phyloP scores from a whole-genome alignment of 2,888 invertebrate genomes.

The Harpagoxenus sublaevis region DNA sequence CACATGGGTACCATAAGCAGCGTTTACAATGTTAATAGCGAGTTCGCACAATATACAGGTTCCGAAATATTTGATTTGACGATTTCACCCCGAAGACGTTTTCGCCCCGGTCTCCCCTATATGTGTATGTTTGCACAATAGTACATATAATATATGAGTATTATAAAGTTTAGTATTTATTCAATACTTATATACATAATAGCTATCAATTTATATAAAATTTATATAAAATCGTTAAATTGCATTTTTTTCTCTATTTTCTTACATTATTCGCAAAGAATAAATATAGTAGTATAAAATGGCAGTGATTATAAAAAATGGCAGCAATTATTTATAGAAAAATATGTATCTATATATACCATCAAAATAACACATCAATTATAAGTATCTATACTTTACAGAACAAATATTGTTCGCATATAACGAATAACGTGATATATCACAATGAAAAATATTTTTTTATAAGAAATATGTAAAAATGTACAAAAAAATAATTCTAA shows the following conservation, averaged over 20 bases:
- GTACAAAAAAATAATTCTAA: constrained; percentile 56
- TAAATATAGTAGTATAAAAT: not conserved
- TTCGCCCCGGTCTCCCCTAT: too few species aligned
- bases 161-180: constrained; percentile 5
- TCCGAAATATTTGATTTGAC: too few species aligned
- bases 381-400: not conserved
- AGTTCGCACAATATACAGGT: too few species aligned
- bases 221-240: constrained; percentile 16
- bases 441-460: not conserved
- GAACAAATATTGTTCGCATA: not conserved
- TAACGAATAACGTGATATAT: constrained; percentile 14
- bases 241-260: not conserved
- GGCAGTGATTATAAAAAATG: not conserved
- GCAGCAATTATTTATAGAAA: constrained; percentile 3
- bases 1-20: too few species aligned
- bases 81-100: too few species aligned
- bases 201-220: not conserved
- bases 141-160: not conserved
- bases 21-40: too few species aligned
- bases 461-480: constrained; percentile 47
- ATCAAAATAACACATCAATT: constrained; percentile 4
- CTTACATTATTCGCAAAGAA: not conserved
- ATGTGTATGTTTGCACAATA: not conserved
- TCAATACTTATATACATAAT: not conserved
- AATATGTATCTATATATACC: not conserved